Evolutionary conservation across 1,140 invertebrate genomes (phyloP), one percentile per base, ranked within the genome.

Genomic region (Aphelinus atriplicis): DNA sequence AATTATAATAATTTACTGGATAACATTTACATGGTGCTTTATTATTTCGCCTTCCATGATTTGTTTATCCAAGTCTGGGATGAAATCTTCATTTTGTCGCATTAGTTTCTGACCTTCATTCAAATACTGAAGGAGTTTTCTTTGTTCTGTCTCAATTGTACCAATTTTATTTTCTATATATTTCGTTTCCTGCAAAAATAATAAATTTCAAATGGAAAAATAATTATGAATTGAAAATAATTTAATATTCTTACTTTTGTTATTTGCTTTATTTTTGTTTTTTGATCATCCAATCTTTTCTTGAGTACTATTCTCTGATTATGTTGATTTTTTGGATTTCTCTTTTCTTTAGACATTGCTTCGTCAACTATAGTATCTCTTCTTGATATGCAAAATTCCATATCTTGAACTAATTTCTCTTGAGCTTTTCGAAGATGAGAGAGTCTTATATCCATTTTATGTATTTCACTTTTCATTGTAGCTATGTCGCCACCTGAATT

Each of bases 381-480:
- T 76, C 93, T 89, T 26, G 90, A 90, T 9, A 96, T 90, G 79
- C 93, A 93, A 79, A 92, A 89, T 60, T 95, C 93, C 84, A 96
- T 88, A 81, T 95, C 94, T 50, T 90, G 89, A 3, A 94, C 90
- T 9, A 96, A 84, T 82, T 93, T 94, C 76, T 94, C 93, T 75
- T 94, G 92, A 0, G 91, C 92, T 72, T 92, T 92, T 63, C 89
- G 90, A 1, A 96, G 84, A 80, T 95, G 92, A 2, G 82, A 84
- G 42, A 87, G 70, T 53, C 85, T 83, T 73, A 93, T 92, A 85
- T 94, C 90, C 95, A 96, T 96, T 79, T 92, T 90, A 81, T 95
- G 94, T 82, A 96, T 95, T 88, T 95, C 94, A 66, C 87, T 89
- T 84, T 91, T 93, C 93, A 96, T 94, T 10, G 87, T 86, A 6